phyloP scores from a whole-genome alignment of 2,113 vertebrate species.

The Hipposideros armiger region DNA sequence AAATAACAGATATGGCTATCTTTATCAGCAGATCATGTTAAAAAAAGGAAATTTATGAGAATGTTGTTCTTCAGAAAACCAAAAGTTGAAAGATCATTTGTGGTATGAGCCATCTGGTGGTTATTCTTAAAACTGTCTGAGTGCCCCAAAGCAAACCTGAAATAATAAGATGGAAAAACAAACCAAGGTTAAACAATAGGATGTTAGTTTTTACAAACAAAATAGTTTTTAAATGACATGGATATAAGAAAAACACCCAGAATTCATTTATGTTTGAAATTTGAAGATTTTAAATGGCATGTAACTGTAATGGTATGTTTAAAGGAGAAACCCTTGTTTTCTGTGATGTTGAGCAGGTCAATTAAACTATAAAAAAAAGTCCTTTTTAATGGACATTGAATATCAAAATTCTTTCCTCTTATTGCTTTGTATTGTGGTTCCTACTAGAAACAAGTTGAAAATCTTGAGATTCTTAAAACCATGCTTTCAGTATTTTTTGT shows the following conservation, averaged over 20 bases:
- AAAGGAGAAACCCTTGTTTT: constrained; percentile 30
- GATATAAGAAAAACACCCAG: background rate
- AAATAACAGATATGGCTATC: background rate
- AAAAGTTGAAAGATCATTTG: constrained; percentile 60
- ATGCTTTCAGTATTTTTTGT: background rate
- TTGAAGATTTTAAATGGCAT: background rate
- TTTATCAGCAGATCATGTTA: constrained; percentile 8
- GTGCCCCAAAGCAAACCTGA: background rate
- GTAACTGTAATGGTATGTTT: background rate
- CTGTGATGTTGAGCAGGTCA: background rate
- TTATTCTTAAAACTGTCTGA: constrained; percentile 72
- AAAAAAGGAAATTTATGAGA: constrained; percentile 48
- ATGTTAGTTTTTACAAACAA: constrained; percentile 9
- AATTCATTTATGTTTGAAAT: constrained; percentile 35
- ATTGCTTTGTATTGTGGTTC: background rate
- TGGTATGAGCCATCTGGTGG: constrained; percentile 81
- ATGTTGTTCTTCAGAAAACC: constrained; percentile 37
- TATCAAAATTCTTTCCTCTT: background rate
- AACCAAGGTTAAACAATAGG: constrained; percentile 47
- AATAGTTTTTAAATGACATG: constrained; percentile 14
- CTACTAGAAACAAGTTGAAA: background rate
- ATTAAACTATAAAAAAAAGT: background rate
- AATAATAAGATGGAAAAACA: constrained; percentile 27
- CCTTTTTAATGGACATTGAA: background rate
- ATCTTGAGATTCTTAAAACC: background rate